Percentiles rank a stretch among this genome's conserved stretches.
phyloP scores from a whole-genome alignment of 1,140 invertebrate species.

The Aleiodes sp. region DNA sequence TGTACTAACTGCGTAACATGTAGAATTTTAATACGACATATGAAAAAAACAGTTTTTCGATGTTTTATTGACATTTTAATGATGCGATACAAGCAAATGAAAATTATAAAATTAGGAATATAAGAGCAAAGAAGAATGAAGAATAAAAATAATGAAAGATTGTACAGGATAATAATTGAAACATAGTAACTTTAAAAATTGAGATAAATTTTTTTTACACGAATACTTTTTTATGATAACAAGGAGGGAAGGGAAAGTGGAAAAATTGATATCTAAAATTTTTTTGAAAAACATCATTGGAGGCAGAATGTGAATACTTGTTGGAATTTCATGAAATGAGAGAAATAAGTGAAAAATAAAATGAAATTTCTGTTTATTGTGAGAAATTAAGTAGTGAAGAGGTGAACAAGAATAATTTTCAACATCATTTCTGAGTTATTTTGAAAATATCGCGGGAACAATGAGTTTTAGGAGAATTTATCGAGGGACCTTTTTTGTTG shows the following conservation, averaged over 20 bases:
- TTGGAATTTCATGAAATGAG: too few species aligned
- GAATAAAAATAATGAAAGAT: too few species aligned
- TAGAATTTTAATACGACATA: background rate
- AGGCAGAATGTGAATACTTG: too few species aligned
- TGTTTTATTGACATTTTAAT: slow-evolving; percentile 3
- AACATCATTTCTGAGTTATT: too few species aligned
- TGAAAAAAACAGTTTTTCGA: background rate
- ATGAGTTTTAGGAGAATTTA: too few species aligned
- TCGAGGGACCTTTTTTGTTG: too few species aligned
- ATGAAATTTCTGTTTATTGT: too few species aligned
- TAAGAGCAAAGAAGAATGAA: background rate
- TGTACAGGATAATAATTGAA: slow-evolving; percentile 4
- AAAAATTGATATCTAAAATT: background rate
- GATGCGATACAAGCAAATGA: slow-evolving; percentile 9
- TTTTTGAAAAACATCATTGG: background rate
- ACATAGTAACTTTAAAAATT: background rate
- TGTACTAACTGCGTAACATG: background rate
- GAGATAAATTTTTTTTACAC: background rate
- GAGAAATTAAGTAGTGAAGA: too few species aligned
- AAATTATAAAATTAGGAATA: background rate
- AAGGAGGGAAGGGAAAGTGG: background rate
- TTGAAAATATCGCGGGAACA: too few species aligned
- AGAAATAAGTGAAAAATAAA: too few species aligned
- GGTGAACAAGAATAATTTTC: too few species aligned
- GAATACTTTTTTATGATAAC: background rate